phyloP scores from a whole-genome alignment of 1,140 invertebrate species.

The Eciton burchellii region DNA sequence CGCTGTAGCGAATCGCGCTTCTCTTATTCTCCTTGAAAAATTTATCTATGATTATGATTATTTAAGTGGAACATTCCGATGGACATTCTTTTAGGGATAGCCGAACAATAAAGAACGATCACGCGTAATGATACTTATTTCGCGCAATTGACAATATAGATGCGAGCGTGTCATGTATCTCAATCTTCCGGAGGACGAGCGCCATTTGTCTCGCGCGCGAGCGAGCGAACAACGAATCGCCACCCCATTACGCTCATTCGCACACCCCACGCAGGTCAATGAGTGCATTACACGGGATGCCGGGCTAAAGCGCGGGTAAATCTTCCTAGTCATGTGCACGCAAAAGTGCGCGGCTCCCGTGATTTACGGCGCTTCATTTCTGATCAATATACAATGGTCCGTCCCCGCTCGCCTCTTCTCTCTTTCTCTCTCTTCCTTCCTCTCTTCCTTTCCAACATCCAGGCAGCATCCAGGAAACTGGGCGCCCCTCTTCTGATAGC shows the following conservation, averaged over 20 bases:
- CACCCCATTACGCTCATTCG: constrained; percentile 38
- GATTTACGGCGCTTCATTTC: constrained; percentile 80
- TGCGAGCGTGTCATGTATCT: constrained; percentile 2
- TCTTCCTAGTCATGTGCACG: constrained; percentile 65
- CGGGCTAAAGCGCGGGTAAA: constrained; percentile 36
- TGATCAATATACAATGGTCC: constrained; percentile 79
- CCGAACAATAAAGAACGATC: no score
- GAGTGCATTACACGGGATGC: constrained; percentile 21
- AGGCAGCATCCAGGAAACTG: constrained; percentile 41
- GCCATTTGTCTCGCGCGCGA: constrained; percentile 18
- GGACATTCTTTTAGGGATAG: neutral
- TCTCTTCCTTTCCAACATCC: constrained; percentile 3
- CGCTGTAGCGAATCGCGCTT: no score
- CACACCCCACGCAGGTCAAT: constrained; percentile 32
- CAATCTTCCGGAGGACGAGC: neutral
- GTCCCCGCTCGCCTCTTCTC: neutral
- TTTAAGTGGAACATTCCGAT: neutral
- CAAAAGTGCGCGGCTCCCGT: constrained; percentile 61
- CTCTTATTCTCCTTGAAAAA: neutral
- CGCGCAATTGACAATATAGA: neutral
- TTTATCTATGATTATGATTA: neutral
- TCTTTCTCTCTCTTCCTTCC: neutral
- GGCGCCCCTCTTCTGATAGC: constrained; percentile 61
- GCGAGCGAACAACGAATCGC: constrained; percentile 26
- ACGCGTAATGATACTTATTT: neutral